Base-by-base conservation (phyloP, 2,888 invertebrate genomes). In the Drosophila flavopinicola region DNA sequence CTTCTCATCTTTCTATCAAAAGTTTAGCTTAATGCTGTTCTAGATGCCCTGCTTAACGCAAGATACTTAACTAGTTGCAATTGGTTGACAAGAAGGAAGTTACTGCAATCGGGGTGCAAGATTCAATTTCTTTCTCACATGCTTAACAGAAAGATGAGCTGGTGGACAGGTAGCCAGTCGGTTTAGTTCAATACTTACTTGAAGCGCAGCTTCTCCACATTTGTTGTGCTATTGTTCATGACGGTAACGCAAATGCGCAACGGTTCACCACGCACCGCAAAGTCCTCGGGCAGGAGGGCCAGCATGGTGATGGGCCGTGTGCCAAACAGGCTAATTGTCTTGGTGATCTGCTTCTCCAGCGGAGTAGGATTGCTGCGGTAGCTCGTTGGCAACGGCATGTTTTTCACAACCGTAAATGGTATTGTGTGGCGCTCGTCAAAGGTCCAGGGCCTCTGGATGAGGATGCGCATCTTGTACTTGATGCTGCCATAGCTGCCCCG, bases 191-290 rank as follows among this genome's bases (percentile, higher is more conserved):
- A 1, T 3, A 54, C 75, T 70, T 25, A 75, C 71, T 72, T 87
- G 58, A 91, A 91, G 44, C 91, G 90, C 64, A 91, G 73, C 65
- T 91, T 91, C 39, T 91, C 91, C 11, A 91, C 90, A 71, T 90
- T 90, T 10, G 89, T 90, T 13, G 87, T 89, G 60, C 91, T 91
- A 49, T 89, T 88, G 67, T 91, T 91, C 37, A 84, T 88, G 7
- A 91, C 90, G 5, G 90, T 90, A 2, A 90, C 91, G 45, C 89
- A 89, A 7, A 91, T 83, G 17, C 84, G 79, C 4, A 91, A 63
- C 9, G 88, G 89, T 33, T 89, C 90, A 2, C 90, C 90, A 1
- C 89, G 88, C 24, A 90, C 83, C 11, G 88, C 88, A 63, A 85
- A 88, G 32, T 85, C 80, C 45, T 87, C 87, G 2, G 90, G 90